These are phyloP conservation scores for Ditylenchus weischeri DNA, from an alignment of 2,888 invertebrate species.

Conservation along the genomic window DNA sequence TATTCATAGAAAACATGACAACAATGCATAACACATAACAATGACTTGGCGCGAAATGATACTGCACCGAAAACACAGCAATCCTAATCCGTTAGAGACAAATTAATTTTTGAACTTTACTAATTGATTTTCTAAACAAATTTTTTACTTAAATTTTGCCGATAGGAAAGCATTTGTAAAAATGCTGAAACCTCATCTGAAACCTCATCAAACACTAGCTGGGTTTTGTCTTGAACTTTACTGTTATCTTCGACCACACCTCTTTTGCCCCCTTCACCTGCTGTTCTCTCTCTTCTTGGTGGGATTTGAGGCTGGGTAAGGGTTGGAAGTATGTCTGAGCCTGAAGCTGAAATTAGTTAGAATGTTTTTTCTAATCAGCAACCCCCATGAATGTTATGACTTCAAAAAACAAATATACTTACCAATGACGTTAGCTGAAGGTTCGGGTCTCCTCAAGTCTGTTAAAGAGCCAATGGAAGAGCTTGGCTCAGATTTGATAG, in stretches of 20 bases:
- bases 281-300: slow-evolving; percentile 18
- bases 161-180: too few species aligned
- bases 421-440: slow-evolving; percentile 27
- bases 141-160: too few species aligned
- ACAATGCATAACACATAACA: too few species aligned
- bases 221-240: slow-evolving; percentile 80
- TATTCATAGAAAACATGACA: too few species aligned
- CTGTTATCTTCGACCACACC: slow-evolving; percentile 69
- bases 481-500: slow-evolving; percentile 23
- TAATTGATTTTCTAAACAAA: too few species aligned
- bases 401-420: background rate
- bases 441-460: slow-evolving; percentile 21
- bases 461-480: slow-evolving; percentile 13
- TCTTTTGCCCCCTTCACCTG: slow-evolving; percentile 61
- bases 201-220: slow-evolving; percentile 79
- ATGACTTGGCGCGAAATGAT: too few species aligned
- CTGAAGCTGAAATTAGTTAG: slow-evolving; percentile 23
- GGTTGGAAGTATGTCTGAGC: slow-evolving; percentile 19
- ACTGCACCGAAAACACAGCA: too few species aligned
- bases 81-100: too few species aligned
- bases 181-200: too few species aligned
- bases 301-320: slow-evolving; percentile 16
- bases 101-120: too few species aligned
- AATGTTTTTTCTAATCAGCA: background rate
- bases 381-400: background rate